Base-by-base conservation (phyloP, 2,888 invertebrate genomes). In the Villa cingulata region DNA sequence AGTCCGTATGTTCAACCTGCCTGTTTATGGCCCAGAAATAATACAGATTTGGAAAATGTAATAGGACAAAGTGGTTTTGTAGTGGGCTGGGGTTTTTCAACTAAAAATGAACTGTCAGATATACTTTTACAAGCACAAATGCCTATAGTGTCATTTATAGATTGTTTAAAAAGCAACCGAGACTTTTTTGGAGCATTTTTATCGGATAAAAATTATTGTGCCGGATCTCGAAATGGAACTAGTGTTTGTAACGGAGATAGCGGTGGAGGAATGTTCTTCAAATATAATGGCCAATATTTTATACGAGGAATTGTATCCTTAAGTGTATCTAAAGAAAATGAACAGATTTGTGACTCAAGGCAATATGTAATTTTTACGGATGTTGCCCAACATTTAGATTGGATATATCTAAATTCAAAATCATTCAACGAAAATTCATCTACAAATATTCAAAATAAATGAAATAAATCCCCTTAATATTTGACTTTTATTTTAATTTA, bases 241-340 rank as follows among this genome's bases (percentile, higher is more conserved):
- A 72, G 72, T 46, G 70, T 70, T 3, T 74, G 74, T 53, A 72
- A 72, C 36, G 74, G 73, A 1, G 74, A 74, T 53, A 73, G 74
- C 42, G 75, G 75, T 1, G 72, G 73, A 37, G 74, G 71, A 1
- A 65, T 72, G 52, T 55, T 64, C 19, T 61, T 75, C 4, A 41
- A 49, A 41, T 7, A 41, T 10, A 37, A 51, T 37, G 43, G 29
- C 23, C 29, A 19, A 12, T 54, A 41, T 37, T 27, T 37, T 19
- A 32, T 53, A 3, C 43, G 54, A 14, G 54, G 54, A 3, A 44
- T 54, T 18, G 54, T 53, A 3, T 54, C 54, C 1, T 20, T 53
- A 12, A 43, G 49, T 38, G 39, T 38, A 7, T 17, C 48, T 0
- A 48, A 61, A 17, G 44, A 37, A 0, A 62, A 65, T 18, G 56